A percentile compares a stretch with the other conserved stretches of the same genome.
These are phyloP conservation scores for human DNA, from an alignment of 2,113 vertebrate species.

Conservation along the genomic window GRCh38 chrY:18924001-18924500, in stretches of 20 bases:
- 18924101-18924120: not conserved
- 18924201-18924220: not conserved
- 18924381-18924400: not conserved
- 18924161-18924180: not conserved
- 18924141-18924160: not conserved
- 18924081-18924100: not conserved
- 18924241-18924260: too few relatives aligned
- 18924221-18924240: too few relatives aligned
- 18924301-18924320: not conserved
- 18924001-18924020: not conserved
- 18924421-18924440: not conserved
- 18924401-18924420: not conserved
- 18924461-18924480: not conserved
- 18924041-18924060: not conserved
- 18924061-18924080: not conserved
- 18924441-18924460: not conserved
- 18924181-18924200: not conserved
- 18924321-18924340: too few relatives aligned
- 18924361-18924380: not conserved
- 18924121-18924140: not conserved
- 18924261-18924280: too few relatives aligned
- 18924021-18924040: not conserved
- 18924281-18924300: not conserved
- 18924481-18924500: not conserved
- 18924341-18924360: not conserved